phyloP scores from a whole-genome alignment of 2,797 vertebrate species.

The Todus mexicanus region DNA sequence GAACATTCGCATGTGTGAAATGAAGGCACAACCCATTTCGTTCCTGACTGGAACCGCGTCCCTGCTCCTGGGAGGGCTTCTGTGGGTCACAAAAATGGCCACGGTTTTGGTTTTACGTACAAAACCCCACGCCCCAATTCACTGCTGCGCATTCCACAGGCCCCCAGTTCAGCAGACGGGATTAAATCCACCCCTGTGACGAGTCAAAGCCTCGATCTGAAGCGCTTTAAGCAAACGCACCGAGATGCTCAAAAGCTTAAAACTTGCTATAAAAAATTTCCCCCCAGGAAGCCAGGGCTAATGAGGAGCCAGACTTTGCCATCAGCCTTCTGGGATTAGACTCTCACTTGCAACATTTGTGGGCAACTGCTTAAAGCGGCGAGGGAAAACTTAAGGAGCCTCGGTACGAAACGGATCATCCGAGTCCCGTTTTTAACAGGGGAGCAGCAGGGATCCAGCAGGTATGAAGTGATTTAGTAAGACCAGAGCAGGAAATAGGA shows the following conservation, averaged over 20 bases:
- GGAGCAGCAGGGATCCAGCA: background rate
- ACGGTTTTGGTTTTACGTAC: background rate
- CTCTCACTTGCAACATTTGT: background rate
- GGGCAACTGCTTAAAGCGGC: background rate
- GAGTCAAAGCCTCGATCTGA: background rate
- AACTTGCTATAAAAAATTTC: background rate
- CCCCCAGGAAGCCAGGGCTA: background rate
- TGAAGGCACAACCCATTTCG: no score
- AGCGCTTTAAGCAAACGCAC: background rate
- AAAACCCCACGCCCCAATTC: rapidly evolving
- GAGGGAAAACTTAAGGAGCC: background rate
- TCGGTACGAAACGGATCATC: background rate
- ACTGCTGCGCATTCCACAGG: rapidly evolving
- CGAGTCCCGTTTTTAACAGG: background rate
- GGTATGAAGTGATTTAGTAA: no score
- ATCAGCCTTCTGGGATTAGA: background rate
- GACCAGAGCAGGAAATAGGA: background rate
- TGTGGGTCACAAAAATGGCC: background rate
- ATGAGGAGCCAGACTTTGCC: background rate
- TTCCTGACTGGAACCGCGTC: background rate
- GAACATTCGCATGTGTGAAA: background rate
- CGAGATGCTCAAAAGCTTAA: background rate
- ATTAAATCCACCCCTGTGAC: rapidly evolving
- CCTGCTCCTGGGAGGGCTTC: background rate
- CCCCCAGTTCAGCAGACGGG: background rate